phyloP scores from a whole-genome alignment of 2,113 vertebrate genomes.

The zebrafish (Danio rerio) region GRCz12tu NC_133193.1:52838501-52839000 shows the following conservation, averaged over 20 bases:
- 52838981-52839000: too few relatives aligned
- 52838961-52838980: not conserved
- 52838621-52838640: slow-evolving; percentile 38
- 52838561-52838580: not conserved
- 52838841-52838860: not conserved
- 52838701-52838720: slow-evolving; percentile 49
- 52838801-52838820: not conserved
- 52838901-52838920: not conserved
- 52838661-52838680: slow-evolving; percentile 51
- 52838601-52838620: slow-evolving; percentile 45
- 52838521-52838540: not conserved
- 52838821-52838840: not conserved
- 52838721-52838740: slow-evolving; percentile 50
- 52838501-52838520: too few relatives aligned
- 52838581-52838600: not conserved
- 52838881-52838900: not conserved
- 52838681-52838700: slow-evolving; percentile 42
- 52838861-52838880: not conserved
- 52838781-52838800: slow-evolving; percentile 29
- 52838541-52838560: not conserved
- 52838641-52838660: slow-evolving; percentile 58
- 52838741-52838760: slow-evolving; percentile 57
- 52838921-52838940: not conserved
- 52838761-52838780: slow-evolving; percentile 37
- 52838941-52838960: not conserved